A percentile compares a stretch with the other conserved stretches of the same genome.
These are phyloP conservation scores for Melospiza melodia DNA, from an alignment of 2,113 vertebrate genomes.

Conservation along the genomic window DNA sequence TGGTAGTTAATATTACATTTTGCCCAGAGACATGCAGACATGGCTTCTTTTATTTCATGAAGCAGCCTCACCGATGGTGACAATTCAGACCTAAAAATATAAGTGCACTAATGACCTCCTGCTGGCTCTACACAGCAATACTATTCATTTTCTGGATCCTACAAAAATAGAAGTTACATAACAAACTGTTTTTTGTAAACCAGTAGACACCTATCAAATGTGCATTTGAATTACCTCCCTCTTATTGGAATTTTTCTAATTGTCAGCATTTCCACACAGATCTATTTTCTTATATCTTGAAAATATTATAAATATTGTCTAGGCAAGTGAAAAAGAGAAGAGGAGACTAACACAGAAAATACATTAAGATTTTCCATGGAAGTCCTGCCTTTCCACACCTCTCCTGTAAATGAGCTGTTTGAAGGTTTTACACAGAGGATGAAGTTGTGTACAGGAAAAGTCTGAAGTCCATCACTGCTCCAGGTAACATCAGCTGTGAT, in stretches of 20 bases:
- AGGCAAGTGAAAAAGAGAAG: not conserved
- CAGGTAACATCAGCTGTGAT: not conserved
- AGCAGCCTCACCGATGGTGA: not conserved
- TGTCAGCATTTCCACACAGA: not conserved
- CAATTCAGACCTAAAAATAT: conserved; percentile 43
- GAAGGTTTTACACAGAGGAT: not conserved
- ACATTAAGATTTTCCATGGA: not conserved
- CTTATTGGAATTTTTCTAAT: not conserved
- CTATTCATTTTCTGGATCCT: not conserved
- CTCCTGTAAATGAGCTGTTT: not conserved
- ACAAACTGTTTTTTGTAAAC: not conserved
- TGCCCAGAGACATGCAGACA: not conserved
- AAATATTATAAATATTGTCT: not conserved
- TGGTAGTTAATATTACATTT: not conserved
- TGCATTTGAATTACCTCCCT: not conserved
- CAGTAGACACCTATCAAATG: not conserved
- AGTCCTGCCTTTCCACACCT: not conserved
- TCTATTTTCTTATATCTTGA: not conserved
- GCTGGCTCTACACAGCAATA: not conserved
- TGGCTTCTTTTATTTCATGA: not conserved
- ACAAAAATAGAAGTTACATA: not conserved
- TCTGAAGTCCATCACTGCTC: not conserved
- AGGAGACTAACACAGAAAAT: not conserved
- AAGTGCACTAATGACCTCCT: conserved; percentile 9
- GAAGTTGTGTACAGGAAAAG: not conserved